Base-by-base conservation (phyloP, 2,113 vertebrate genomes). In the Cyrtonyx montezumae region DNA sequence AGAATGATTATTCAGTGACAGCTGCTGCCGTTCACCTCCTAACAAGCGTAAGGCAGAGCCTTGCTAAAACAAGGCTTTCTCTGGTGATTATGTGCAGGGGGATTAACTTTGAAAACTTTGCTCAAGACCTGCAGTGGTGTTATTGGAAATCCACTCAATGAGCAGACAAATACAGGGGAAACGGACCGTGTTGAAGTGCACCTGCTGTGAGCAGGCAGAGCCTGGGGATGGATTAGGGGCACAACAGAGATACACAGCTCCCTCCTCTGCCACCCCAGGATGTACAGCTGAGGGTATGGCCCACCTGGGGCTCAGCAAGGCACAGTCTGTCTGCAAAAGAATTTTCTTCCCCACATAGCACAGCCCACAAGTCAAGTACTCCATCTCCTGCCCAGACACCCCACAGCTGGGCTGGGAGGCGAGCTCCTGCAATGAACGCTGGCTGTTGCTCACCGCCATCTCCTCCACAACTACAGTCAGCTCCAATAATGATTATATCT, bases 1-100 rank as follows among this genome's bases (percentile, higher is more conserved):
- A 92, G 92, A 90, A 92, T 1, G 5, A 93, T 95, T 91, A 93
- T 79, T 94, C 88, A 83, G 73, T 81, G 84, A 53, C 88, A 97
- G 92, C 79, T 95, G 89, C 90, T 84, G 69, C 74, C 3, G 7
- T 71, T 93, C 91, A 78, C 56, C 46, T 91, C 73, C 76, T 87
- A 92, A 94, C 28, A 63, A 95, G 81, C 1, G 17, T 19, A 80
- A 62, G 75, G 59, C 48, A 77, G 40, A 83, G 30, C 56, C 62
- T 78, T 71, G 79, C 66, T 34, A 77, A 88, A 81, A 79, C 79
- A 93, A 85, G 81, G 28, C 69, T 84, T 85, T 53, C 79, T 91
- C 62, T 89, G 81, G 79, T 71, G 30, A 65, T 87, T 85, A 30
- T 67, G 37, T 87, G 94, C 67, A 67, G 34, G 51, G 53, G 45